Evolutionary conservation across 2,797 vertebrate genomes (phyloP).

Genomic region (Pelobates cultripes): DNA sequence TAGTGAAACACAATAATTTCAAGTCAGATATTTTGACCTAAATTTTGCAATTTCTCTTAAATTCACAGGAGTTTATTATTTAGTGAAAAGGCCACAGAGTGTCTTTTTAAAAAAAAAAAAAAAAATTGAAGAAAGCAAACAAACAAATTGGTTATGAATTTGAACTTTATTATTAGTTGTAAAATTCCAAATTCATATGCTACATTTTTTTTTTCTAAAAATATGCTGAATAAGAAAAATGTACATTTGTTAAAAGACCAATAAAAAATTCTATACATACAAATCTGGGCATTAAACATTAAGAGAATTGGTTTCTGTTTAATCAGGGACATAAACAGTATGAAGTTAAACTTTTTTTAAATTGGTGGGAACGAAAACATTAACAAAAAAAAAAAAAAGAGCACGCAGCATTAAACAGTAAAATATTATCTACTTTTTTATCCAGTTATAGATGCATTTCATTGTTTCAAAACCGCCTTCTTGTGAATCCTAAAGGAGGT

Average conservation of each 20-base stretch:
- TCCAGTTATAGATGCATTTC: neutral
- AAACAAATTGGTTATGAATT: slow-evolving; percentile 46
- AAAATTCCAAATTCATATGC: slow-evolving; percentile 42
- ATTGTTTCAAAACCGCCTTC: slow-evolving; percentile 21
- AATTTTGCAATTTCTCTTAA: neutral
- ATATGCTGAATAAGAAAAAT: slow-evolving; percentile 37
- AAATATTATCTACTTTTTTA: neutral
- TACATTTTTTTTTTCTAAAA: slow-evolving; percentile 40
- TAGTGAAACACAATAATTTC: neutral
- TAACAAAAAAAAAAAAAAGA: neutral
- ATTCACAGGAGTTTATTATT: neutral
- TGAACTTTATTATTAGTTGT: slow-evolving; percentile 40
- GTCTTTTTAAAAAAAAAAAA: neutral
- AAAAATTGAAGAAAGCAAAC: neutral
- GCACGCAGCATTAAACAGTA: neutral
- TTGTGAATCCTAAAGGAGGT: slow-evolving; percentile 55
- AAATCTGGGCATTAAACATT: slow-evolving; percentile 7
- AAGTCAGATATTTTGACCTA: too few species aligned
- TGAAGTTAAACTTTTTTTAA: neutral
- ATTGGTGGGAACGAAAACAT: neutral
- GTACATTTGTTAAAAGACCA: slow-evolving; percentile 43
- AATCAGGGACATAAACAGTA: slow-evolving; percentile 2
- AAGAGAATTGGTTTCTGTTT: neutral
- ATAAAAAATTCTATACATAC: slow-evolving; percentile 44
- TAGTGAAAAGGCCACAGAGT: neutral